These are phyloP conservation scores for Pseudomyrmex pallidus DNA, from an alignment of 1,140 invertebrate species.

Conservation along the genomic window DNA sequence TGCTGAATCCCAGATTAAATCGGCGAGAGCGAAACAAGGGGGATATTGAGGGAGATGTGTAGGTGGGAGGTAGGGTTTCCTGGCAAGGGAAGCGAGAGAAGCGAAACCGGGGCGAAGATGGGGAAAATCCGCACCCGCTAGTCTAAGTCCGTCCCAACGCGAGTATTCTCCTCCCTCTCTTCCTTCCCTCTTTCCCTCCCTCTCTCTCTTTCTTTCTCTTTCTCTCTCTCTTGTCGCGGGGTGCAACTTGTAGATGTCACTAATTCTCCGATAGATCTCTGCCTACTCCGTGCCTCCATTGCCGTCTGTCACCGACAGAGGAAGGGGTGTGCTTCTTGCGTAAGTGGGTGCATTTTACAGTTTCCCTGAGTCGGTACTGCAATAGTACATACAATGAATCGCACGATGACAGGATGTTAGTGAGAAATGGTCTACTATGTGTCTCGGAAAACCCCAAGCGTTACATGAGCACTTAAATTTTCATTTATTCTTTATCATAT, in stretches of 20 bases:
- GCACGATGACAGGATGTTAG: conserved; percentile 16
- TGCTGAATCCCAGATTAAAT: conserved; percentile 85
- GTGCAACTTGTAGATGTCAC: conserved; percentile 62
- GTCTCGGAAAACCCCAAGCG: too few relatives aligned
- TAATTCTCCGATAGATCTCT: conserved; percentile 68
- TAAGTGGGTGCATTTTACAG: conserved; percentile 53
- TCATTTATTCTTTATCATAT: too few relatives aligned
- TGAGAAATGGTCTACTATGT: too few relatives aligned
- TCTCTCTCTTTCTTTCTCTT: neutral
- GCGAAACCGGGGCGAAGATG: conserved; percentile 62
- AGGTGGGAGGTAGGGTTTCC: conserved; percentile 29
- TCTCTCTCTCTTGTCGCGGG: conserved; percentile 15
- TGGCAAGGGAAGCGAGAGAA: neutral
- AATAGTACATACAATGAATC: conserved; percentile 17
- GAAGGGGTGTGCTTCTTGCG: conserved; percentile 48
- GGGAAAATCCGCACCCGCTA: conserved; percentile 53
- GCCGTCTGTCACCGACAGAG: conserved; percentile 44
- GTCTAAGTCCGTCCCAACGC: conserved; percentile 50
- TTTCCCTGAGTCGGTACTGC: conserved; percentile 3
- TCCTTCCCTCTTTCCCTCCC: conserved; percentile 34
- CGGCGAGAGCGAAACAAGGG: conserved; percentile 71
- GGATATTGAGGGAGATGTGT: conserved; percentile 46
- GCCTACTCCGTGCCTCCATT: conserved; percentile 44
- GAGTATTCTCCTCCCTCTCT: conserved; percentile 7
- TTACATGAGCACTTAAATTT: too few relatives aligned